A percentile compares a stretch with the other conserved stretches of the same genome.
phyloP scores from a whole-genome alignment of 2,888 invertebrate genomes.

The Parnassius orleans region DNA sequence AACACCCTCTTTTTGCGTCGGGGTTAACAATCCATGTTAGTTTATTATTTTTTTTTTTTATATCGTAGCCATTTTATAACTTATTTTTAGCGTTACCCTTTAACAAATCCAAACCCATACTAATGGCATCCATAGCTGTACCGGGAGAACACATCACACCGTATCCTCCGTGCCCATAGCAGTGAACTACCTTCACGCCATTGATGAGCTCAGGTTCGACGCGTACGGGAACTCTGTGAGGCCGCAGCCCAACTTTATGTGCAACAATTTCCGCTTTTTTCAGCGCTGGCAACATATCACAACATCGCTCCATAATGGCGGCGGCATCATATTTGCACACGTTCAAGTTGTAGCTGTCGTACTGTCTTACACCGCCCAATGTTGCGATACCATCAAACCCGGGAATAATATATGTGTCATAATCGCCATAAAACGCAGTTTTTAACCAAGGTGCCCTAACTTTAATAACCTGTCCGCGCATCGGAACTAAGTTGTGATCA shows the following conservation, averaged over 20 bases:
- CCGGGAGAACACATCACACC: slow-evolving; percentile 95
- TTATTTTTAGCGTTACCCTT: slow-evolving; percentile 53
- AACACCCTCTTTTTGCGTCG: too few relatives aligned
- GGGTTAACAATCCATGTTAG: too few relatives aligned
- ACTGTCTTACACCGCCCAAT: slow-evolving; percentile 92
- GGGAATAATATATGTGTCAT: slow-evolving; percentile 93
- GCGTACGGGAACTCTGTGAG: slow-evolving; percentile 87
- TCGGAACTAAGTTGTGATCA: slow-evolving; percentile 87
- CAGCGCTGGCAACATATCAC: slow-evolving; percentile 86
- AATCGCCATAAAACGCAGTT: slow-evolving; percentile 92
- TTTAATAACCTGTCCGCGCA: slow-evolving; percentile 92
- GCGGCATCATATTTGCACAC: slow-evolving; percentile 87
- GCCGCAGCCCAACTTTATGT: slow-evolving; percentile 90
- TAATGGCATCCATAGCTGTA: slow-evolving; percentile 88
- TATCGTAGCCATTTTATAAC: slow-evolving; percentile 39
- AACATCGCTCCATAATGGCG: slow-evolving; percentile 90
- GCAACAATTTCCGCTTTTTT: slow-evolving; percentile 79
- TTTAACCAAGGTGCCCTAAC: slow-evolving; percentile 94
- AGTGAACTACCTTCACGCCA: slow-evolving; percentile 87
- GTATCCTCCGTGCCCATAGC: slow-evolving; percentile 97
- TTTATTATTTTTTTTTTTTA: too few relatives aligned
- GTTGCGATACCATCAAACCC: slow-evolving; percentile 86
- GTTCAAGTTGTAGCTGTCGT: slow-evolving; percentile 86
- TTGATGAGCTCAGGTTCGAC: slow-evolving; percentile 84
- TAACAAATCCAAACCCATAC: slow-evolving; percentile 82